Base-by-base conservation (phyloP, 2,888 invertebrate genomes). In the Lissonota sp. region DNA sequence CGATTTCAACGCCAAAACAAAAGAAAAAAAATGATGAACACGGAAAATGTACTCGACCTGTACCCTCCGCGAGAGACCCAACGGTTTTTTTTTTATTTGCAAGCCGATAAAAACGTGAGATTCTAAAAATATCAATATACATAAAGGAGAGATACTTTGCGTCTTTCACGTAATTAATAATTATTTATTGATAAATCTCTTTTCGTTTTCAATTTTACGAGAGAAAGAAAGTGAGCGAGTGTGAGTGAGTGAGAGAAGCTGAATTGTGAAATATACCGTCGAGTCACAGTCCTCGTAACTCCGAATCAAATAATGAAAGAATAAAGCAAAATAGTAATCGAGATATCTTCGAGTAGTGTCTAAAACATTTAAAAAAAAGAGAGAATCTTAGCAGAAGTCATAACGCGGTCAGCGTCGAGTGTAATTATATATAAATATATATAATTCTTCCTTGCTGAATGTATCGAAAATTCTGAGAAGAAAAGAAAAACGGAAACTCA, bases 261-360 rank as follows among this genome's bases (percentile, higher is more conserved):
- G 73, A 63, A 62, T 64, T 72, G 60, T 72, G 72, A 67, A 79
- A 69, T 67, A 63, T 51, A 64, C 42, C 49, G 73, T 16, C 42
- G 69, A 63, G 72, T 63, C 26, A 49, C 63, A 72, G 26, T 69
- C 51, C 57, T 73, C 57, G 46, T 44, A 26, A 72, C 70, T 64
- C 70, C 64, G 73, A 81, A 77, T 70, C 80, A 70, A 77, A 69
- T 73, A 77, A 80, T 26, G 3, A 26, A 26, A 26, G 26, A 3
- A 26, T 26, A 3, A 26, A 26, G 3, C 26, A 26, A 26, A 26
- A 26, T 83, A 78, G 64, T 67, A 53, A 73, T 83, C 66, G 62
- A 78, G 74, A 74, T 78, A 77, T 62, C 44, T 71, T 66, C 66
- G 51, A 74, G 58, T 77, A 83, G 74, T 71, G 77, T 83, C 73